Conservation (phyloP, 2,888 invertebrate genomes). For the Sclerodermus sp. region DNA sequence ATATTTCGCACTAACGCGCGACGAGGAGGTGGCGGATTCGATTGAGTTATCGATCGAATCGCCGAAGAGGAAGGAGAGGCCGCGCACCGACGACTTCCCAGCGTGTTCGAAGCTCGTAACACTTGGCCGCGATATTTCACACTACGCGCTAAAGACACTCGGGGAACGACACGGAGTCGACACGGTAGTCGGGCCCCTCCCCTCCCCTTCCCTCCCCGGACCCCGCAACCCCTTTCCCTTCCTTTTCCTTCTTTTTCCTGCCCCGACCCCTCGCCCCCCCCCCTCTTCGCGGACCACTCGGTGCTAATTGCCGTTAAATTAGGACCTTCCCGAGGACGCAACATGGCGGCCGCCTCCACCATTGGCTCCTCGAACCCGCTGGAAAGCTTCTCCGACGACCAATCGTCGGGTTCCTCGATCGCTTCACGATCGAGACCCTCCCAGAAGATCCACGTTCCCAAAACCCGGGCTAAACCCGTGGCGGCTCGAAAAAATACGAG, state of each 20-base stretch:
- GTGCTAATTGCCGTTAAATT: conserved; percentile 40
- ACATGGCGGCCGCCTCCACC: conserved; percentile 19
- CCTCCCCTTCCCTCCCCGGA: too few species aligned
- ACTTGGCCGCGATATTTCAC: conserved; percentile 54
- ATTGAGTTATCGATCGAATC: too few species aligned
- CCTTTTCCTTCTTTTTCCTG: background rate
- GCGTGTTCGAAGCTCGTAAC: conserved; percentile 36
- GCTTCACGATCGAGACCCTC: too few species aligned
- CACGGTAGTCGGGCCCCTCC: too few species aligned
- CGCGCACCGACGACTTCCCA: conserved; percentile 17
- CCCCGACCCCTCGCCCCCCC: conserved; percentile 3
- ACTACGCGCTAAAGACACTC: conserved; percentile 37
- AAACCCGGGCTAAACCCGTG: too few species aligned
- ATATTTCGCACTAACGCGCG: conserved; percentile 55
- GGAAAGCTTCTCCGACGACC: too few species aligned
- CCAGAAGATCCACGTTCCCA: too few species aligned
- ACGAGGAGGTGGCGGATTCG: too few species aligned
- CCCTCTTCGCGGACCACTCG: background rate
- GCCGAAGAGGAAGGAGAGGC: conserved; percentile 9
- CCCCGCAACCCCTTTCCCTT: background rate
- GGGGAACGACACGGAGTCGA: background rate
- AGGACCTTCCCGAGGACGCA: conserved; percentile 25
- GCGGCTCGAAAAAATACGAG: too few species aligned
- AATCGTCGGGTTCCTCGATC: too few species aligned
- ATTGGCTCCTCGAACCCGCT: too few species aligned